Base-by-base conservation (phyloP, 2,888 invertebrate species). In the Leistus spinibarbis region DNA sequence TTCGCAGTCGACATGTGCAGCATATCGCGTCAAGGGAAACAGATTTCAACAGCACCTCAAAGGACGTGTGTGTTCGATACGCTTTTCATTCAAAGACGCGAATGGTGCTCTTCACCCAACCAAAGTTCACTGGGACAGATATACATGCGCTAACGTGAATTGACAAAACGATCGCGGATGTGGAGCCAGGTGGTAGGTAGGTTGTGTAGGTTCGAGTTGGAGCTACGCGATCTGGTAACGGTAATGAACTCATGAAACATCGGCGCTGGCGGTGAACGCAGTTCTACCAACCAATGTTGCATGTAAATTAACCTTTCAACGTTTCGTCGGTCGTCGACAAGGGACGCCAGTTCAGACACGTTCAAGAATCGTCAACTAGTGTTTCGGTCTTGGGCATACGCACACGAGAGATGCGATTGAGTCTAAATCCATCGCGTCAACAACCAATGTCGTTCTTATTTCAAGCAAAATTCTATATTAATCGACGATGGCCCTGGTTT, bases 251-350 rank as follows among this genome's bases (percentile, higher is more conserved):
- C 67, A 54, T 62, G 60, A 60, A 62, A 73, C 67, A 66, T 71
- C 13, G 19, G 40, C 17, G 53, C 53, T 20, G 23, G 16, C 10
- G 23, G 53, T 66, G 57, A 56, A 27, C 66, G 40, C 27, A 54
- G 24, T 54, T 56, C 19, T 20, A 24, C 65, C 64, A 66, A 66
- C 66, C 64, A 66, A 66, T 60, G 60, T 73, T 66, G 66, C 65
- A 72, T 72, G 54, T 65, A 73, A 67, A 73, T 73, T 73, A 73
- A 71, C 63, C 71, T 71, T 71, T 71, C 71, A 24, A 64, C 64
- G n/a, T n/a, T n/a, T n/a, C n/a, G n/a, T n/a, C n/a, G n/a, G n/a
- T n/a, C n/a, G 64, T 64, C 23, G 24, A 64, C 22, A 24, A 64
- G 16, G 64, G 64, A 64, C 64, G 64, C 64, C 22, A 9, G 24